Base-by-base conservation (phyloP, 2,888 invertebrate species). In the Coelinius sp. region DNA sequence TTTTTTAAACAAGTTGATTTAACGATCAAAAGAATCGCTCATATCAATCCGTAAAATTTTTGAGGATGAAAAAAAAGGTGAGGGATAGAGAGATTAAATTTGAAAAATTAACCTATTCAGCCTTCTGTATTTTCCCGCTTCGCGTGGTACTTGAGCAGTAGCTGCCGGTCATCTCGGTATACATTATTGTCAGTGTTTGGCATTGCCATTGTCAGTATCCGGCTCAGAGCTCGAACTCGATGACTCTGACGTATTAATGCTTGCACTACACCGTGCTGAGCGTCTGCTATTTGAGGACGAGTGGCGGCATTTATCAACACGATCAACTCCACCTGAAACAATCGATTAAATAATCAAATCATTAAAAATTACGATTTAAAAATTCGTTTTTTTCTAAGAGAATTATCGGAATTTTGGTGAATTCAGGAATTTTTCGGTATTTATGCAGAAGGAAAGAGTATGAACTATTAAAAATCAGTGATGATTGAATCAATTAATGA, bases 101-200 rank as follows among this genome's bases (percentile, higher is more conserved):
- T 75, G 77, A 79, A 81, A 81, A 81, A 84, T 83, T 82, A 87
- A 84, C 82, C 87, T 87, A 87, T 82, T 87, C 87, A 87, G 87
- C 87, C 87, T 87, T 87, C 84, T 84, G 84, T 84, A 79, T 84
- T 84, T 87, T 85, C 84, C 83, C 84, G 86, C 82, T 84, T 84
- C 80, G 84, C 84, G 81, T 85, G 85, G 83, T 87, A 87, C 82
- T 85, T 86, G 83, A 86, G 84, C 85, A 87, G 84, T 80, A 87
- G 83, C 84, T 86, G 85, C 82, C 83, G 83, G 81, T 86, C 84
- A 41, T 81, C 81, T 77, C 81, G 84, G 78, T 80, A 78, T 20
- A 35, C 27, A 53, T 38, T 62, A 52, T 52, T 67, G 35, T 38
- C 24, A 66, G 70, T 63, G 62, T 49, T 72, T 85, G 75, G 80